phyloP scores from a whole-genome alignment of 2,888 invertebrate species.

The Andrena bucephala region DNA sequence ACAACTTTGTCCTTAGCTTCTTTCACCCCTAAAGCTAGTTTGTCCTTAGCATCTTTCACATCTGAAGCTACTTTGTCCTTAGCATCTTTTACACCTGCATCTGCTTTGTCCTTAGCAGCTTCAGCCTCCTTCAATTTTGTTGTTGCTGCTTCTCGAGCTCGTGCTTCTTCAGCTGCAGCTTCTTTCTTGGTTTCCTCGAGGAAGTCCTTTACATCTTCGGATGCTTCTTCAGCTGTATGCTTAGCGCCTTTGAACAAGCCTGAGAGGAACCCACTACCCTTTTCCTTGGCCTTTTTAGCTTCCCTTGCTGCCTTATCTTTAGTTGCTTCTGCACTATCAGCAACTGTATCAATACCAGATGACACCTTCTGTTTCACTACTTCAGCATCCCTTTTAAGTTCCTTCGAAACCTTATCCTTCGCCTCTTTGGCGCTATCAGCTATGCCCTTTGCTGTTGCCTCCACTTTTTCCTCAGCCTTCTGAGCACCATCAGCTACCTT shows the following conservation, averaged over 20 bases:
- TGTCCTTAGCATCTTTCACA: conserved; percentile 63
- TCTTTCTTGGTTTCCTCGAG: conserved; percentile 85
- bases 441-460: conserved; percentile 4
- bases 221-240: conserved; percentile 57
- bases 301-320: conserved; percentile 58
- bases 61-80: conserved; percentile 28
- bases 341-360: conserved; percentile 60
- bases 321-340: conserved; percentile 55
- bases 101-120: conserved; percentile 49
- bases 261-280: conserved; percentile 66
- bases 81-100: conserved; percentile 53
- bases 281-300: conserved; percentile 66
- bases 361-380: conserved; percentile 51
- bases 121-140: conserved; percentile 47
- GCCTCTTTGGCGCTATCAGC: conserved; percentile 49
- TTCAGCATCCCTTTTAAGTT: conserved; percentile 53
- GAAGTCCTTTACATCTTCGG: conserved; percentile 84
- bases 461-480: background rate
- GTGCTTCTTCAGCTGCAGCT: conserved; percentile 80
- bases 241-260: conserved; percentile 74
- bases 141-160: conserved; percentile 60
- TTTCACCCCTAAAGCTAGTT: conserved; percentile 52
- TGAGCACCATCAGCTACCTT: conserved; percentile 84
- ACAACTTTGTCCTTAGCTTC: conserved; percentile 56
- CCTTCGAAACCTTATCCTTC: conserved; percentile 44